Evolutionary conservation across 2,888 invertebrate species (phyloP), one percentile per base, ranked within the genome.

Genomic region (Thera britannica): DNA sequence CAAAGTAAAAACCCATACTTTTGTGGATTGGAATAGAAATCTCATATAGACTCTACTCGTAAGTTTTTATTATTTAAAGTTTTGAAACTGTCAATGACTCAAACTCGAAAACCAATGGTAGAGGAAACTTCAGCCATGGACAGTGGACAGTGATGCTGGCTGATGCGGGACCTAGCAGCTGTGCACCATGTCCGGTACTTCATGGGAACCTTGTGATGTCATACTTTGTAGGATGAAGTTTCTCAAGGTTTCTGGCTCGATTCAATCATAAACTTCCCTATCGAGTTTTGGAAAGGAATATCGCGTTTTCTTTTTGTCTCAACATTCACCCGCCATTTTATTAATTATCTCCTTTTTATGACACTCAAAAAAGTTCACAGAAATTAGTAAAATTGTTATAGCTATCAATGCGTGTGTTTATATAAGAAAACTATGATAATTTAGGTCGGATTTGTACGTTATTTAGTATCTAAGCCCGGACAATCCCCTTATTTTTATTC

Each of bases 401-500:
- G n/a, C n/a, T n/a, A n/a, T n/a, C n/a, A n/a, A n/a, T n/a, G n/a
- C n/a, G n/a, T n/a, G 38, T 38, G 3, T 38, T 38, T 38, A n/a
- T 38, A 5, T 38, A 6, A 2, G 6, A 38, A 2, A 44, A 44
- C 7, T 44, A 44, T 44, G 5, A 2, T 44, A 2, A 44, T 46
- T 46, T 2, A 46, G 9, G 8, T 9, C 44, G 8, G 3, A 2
- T 44, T 46, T 57, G 44, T 12, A 11, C 34, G n/a, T 36, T 41
- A 58, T 57, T 54, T 59, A 64, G 9, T 41, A 48, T 12, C 59
- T 83, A 84, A 84, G 83, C 82, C 79, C 76, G 75, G 79, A 76
- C 77, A 81, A 83, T 74, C 75, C 72, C 65, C 83, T 83, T 86
- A 89, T 90, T 90, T 90, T 89, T 92, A 90, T 89, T 84, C 84